Base-by-base conservation (phyloP, 2,113 vertebrate species). In the Origma solitaria region DNA sequence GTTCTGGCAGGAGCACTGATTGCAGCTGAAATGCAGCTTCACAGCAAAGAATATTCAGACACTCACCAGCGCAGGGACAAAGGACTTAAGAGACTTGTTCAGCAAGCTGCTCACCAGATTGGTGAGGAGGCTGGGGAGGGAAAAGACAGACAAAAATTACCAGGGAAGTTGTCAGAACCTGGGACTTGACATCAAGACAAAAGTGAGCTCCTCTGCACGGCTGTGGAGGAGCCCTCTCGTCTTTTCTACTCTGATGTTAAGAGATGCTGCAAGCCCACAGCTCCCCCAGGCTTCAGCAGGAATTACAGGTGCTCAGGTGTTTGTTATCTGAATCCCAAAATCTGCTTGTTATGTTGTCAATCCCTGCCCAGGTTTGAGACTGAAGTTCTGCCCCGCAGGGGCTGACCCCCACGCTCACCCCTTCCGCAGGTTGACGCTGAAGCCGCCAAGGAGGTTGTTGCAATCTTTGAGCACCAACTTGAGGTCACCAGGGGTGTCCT, bases 1-100 rank as follows among this genome's bases (percentile, higher is more conserved):
- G 11, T 17, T 19, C 16, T 20, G 37, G 35, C 57, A 35, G 21
- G 25, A 62, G 44, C 54, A 38, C 28, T 21, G 15, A 21, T 42
- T 81, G 8, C 72, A 14, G 30, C 4, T 61, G 22, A 82, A 40
- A 56, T 28, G 47, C 76, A 60, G 45, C 44, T 33, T 66, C 69
- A 24, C 35, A 45, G 33, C 1, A 0, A 20, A 25, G 35, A 58
- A 3, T 24, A 13, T 21, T 24, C 28, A 19, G 65, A 25, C 33
- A 95, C 97, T 97, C 83, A 97, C 97, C 94, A 95, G 25, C 0
- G 58, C 37, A 9, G 94, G 93, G 3, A 98, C 25, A 11, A 92
- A 16, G 2, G 54, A 27, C 12, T 25, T 75, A 6, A 97, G 51
- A 4, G 54, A 16, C 1, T 23, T 17, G 73, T 95, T 97, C 82